These are phyloP conservation scores for Trachelus iudaicus DNA, from an alignment of 2,888 invertebrate genomes.

Conservation along the genomic window DNA sequence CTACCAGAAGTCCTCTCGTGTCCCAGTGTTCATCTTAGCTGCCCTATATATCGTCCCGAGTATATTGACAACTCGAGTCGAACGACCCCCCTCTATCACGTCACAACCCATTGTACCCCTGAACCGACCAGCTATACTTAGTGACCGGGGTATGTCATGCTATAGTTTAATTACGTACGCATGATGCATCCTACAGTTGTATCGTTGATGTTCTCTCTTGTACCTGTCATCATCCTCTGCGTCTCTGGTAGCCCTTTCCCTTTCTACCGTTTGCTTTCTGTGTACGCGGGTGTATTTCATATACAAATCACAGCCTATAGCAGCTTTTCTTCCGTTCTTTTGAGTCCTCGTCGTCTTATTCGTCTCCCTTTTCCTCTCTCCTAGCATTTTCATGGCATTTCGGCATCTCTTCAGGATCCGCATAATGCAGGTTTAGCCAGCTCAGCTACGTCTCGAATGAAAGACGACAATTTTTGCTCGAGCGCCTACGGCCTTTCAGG, in stretches of 20 bases:
- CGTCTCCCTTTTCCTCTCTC: not conserved
- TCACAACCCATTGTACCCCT: not conserved
- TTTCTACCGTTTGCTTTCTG: not conserved
- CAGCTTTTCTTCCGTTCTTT: not conserved
- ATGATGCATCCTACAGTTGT: conserved; percentile 61
- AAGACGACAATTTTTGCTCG: not conserved
- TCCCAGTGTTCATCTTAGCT: conserved; percentile 19
- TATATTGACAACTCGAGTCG: not conserved
- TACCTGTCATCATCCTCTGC: conserved; percentile 1
- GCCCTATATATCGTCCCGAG: not conserved
- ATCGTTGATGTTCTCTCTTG: conserved; percentile 16
- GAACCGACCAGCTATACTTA: not conserved
- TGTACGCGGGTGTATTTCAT: not conserved
- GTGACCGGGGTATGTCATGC: conserved; percentile 4
- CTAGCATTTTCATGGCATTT: not conserved
- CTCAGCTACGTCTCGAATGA: not conserved
- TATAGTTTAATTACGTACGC: conserved; percentile 57
- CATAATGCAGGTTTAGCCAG: not conserved
- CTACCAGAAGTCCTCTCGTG: not conserved
- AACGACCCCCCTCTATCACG: not conserved
- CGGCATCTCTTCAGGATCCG: not conserved
- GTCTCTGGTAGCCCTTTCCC: conserved; percentile 5
- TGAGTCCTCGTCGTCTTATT: not conserved
- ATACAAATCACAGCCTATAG: not conserved
- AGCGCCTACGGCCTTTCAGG: not conserved